Evolutionary conservation across 2,797 vertebrate species (phyloP), one percentile per base, ranked within the genome.

Genomic region (Cuniculus paca): DNA sequence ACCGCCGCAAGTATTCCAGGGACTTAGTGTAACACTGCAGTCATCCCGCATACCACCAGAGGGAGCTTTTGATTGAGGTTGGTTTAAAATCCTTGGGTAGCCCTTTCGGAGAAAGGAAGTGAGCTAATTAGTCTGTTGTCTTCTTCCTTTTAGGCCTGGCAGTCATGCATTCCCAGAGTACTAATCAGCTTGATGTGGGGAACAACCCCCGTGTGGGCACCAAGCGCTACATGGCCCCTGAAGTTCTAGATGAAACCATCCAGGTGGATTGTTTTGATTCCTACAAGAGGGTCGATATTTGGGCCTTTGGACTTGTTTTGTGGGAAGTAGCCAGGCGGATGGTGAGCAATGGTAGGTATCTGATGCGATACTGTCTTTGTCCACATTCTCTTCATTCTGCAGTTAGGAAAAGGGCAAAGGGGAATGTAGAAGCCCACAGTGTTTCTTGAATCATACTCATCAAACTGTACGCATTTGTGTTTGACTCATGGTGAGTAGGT

Each of bases 101-200:
- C 42, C 54, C 12, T 63, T 63, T 79, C 0, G 5, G n/a, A 90
- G 56, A 58, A 70, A 77, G 45, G 39, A 61, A 19, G 22, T 54
- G 28, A 61, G 65, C 39, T 84, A 63, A 93, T 52, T 50, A 42
- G 19, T 6, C 28, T 54, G 48, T 84, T 88, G 13, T 96, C 61
- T 86, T 97, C 77, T 94, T 93, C 34, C 78, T 42, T 88, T 17
- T 88, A 99, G 99, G 99, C 91, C 98, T 99, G 56, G 99, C 99
- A 0, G 99, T 99, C 8, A 99, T 99, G 99, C 99, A 99, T 98
- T 99, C 99, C 92, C 99, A 99, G 97, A 99, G 99, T 98, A 99
- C 99, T 19, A 99, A 99, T 26, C 99, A 99, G 98, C 81, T 99
- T 79, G 99, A 99, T 0, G 99, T 99, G 97, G 99, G 99, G 22